Evolutionary conservation across 2,113 vertebrate species (phyloP).

Genomic region (Gasterosteus nipponicus): DNA sequence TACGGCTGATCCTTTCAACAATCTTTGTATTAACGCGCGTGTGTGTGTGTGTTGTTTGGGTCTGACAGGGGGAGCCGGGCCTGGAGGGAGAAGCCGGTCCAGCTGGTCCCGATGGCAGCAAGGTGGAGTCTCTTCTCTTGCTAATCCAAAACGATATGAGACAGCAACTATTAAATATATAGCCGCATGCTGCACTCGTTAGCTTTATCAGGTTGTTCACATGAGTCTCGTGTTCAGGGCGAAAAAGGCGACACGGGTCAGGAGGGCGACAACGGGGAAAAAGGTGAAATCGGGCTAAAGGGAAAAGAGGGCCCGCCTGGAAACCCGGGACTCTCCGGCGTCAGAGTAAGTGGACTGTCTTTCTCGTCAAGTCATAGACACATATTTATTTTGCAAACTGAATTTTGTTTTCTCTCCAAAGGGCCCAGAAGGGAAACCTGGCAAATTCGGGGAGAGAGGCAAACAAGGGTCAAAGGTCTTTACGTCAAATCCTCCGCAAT

Average conservation of each 20-base stretch:
- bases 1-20: not conserved
- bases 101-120: slow-evolving; percentile 88
- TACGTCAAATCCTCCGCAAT: slow-evolving; percentile 1
- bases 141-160: not conserved
- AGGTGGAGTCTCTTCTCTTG: slow-evolving; percentile 78
- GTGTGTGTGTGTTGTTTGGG: slow-evolving; percentile 1
- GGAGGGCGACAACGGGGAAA: slow-evolving; percentile 92
- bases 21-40: not conserved
- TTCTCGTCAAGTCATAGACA: not conserved
- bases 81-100: slow-evolving; percentile 90
- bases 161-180: not conserved
- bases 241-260: slow-evolving; percentile 93
- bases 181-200: not conserved
- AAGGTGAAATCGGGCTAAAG: slow-evolving; percentile 89
- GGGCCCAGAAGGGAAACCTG: slow-evolving; percentile 95
- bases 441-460: slow-evolving; percentile 92
- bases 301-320: slow-evolving; percentile 91
- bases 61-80: slow-evolving; percentile 87
- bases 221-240: slow-evolving; percentile 79
- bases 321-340: slow-evolving; percentile 87
- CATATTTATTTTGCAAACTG: not conserved
- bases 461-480: slow-evolving; percentile 91
- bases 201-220: not conserved
- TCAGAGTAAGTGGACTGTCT: slow-evolving; percentile 85
- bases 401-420: slow-evolving; percentile 60